These are phyloP conservation scores for Dipus sagitta DNA, from an alignment of 2,797 vertebrate genomes.

Conservation along the genomic window DNA sequence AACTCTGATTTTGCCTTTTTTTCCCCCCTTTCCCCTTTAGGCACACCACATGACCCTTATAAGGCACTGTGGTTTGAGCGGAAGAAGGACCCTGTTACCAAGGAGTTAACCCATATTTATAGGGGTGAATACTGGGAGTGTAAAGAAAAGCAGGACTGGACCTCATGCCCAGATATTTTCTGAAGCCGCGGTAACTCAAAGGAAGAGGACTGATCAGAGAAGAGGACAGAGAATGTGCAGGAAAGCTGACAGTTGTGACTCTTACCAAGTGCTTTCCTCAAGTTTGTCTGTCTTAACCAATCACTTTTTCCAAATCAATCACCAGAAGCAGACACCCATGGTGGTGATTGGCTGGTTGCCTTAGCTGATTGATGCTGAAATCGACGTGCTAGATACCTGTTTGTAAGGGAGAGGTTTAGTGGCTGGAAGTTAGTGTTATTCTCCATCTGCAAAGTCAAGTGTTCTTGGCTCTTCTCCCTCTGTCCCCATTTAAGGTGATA, in stretches of 20 bases:
- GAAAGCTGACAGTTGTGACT: slow-evolving; percentile 74
- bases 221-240: slow-evolving; percentile 72
- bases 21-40: slow-evolving; percentile 81
- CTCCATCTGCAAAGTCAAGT: slow-evolving; percentile 40
- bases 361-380: slow-evolving; percentile 83
- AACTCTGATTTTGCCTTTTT: background rate
- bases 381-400: slow-evolving; percentile 64
- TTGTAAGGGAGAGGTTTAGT: slow-evolving; percentile 54
- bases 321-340: slow-evolving; percentile 82
- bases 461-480: slow-evolving; percentile 35
- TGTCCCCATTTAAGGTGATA: slow-evolving; percentile 4
- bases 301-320: slow-evolving; percentile 85
- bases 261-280: slow-evolving; percentile 80
- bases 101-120: slow-evolving; percentile 94
- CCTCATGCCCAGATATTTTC: slow-evolving; percentile 94
- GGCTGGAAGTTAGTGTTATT: slow-evolving; percentile 54
- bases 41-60: slow-evolving; percentile 93
- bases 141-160: slow-evolving; percentile 95
- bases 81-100: slow-evolving; percentile 91
- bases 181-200: slow-evolving; percentile 79
- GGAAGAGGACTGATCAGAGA: slow-evolving; percentile 46
- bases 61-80: slow-evolving; percentile 96
- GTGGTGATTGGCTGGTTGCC: slow-evolving; percentile 87
- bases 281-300: slow-evolving; percentile 85
- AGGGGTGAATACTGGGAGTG: slow-evolving; percentile 97